Evolutionary conservation across 2,797 vertebrate genomes (phyloP), one percentile per base, ranked within the genome.

Genomic region (Botia almorhae): DNA sequence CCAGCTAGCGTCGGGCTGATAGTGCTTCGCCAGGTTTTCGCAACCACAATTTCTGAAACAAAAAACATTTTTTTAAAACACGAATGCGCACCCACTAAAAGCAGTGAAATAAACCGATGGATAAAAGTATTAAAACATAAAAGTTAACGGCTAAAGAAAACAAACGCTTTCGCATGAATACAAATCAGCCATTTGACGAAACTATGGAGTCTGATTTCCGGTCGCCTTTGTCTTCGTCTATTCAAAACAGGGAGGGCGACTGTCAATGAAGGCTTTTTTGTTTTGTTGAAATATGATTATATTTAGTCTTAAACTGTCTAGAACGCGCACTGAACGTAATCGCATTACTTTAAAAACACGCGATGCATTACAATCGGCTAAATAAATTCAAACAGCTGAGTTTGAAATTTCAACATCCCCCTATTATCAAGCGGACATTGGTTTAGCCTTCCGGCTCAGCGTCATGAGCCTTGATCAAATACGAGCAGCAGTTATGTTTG

Each of bases 51-150:
- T 78, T 7, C 33, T 16, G 70, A 1, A 50, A 33, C 13, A 77
- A 81, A 87, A 83, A 88, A 86, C 90, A 5, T 67, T 64, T 73
- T 72, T 51, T 65, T 33, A 13, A 4, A 70, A 51, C 36, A 13
- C 11, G 10, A 50, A 48, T 39, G 16, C 1, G 61, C 2, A 58
- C 14, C 5, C 7, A 72, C 19, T n/a, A 76, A 58, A 43, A 46
- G 21, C 36, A 17, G 16, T 11, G 0, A 7, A 16, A 69, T 64
- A 69, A 50, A 4, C 26, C 16, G 7, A 1, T 1, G 1, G 36
- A 12, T 6, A 33, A 12, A 12, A 70, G 11, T 60, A 51, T 36
- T 14, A 63, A 80, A 76, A 64, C 33, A 17, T 26, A n/a, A 58
- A 61, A 36, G 12, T 17, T 29, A 6, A 46, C 36, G 26, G 46